These are phyloP conservation scores for Dromococcyx pavoninus DNA, from an alignment of 2,797 vertebrate genomes.

Conservation along the genomic window DNA sequence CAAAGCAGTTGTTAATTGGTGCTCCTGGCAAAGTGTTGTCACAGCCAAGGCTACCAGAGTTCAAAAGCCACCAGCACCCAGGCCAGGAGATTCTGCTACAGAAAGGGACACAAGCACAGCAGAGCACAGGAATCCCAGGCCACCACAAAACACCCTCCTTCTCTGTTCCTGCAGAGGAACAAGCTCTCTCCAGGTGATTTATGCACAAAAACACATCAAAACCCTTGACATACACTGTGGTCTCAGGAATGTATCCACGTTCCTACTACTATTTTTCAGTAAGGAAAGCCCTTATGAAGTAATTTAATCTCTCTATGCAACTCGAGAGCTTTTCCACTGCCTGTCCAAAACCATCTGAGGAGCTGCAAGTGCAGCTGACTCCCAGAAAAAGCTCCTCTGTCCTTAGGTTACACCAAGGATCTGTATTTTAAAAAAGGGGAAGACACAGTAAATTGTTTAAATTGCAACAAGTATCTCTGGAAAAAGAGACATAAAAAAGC, in stretches of 20 bases:
- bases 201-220: neutral
- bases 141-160: neutral
- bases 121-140: neutral
- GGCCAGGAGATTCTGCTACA: neutral
- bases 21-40: neutral
- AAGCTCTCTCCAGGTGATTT: neutral
- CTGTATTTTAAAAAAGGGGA: neutral
- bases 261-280: neutral
- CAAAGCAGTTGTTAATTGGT: neutral
- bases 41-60: neutral
- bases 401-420: neutral
- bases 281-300: neutral
- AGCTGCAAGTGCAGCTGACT: neutral
- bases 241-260: accelerated
- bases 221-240: accelerated
- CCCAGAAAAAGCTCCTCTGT: neutral
- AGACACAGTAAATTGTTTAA: neutral
- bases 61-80: neutral
- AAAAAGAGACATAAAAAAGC: neutral
- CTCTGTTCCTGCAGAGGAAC: neutral
- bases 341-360: neutral
- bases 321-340: neutral
- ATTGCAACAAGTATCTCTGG: neutral
- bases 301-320: neutral
- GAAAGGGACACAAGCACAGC: neutral